A percentile compares a stretch with the other conserved stretches of the same genome.
These are phyloP conservation scores for Caenorhabditis sp. DNA, from an alignment of 2,888 invertebrate species.

Conservation along the genomic window DNA sequence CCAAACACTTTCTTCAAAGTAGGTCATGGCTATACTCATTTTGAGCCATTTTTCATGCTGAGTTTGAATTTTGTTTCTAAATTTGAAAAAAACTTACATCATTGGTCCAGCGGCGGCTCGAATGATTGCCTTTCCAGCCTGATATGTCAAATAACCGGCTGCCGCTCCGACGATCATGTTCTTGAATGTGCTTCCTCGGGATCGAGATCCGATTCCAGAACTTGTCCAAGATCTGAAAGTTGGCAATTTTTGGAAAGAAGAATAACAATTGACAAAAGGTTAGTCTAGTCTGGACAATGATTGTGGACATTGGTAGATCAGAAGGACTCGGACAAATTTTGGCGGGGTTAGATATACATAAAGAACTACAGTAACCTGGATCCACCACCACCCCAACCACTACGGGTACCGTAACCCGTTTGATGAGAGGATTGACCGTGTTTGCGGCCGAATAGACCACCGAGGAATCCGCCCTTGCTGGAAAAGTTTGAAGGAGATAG, in stretches of 20 bases:
- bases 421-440: slow-evolving; percentile 48
- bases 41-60: too few relatives aligned
- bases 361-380: slow-evolving; percentile 43
- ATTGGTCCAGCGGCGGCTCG: slow-evolving; percentile 79
- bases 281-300: neutral
- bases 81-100: slow-evolving; percentile 73
- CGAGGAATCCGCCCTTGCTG: slow-evolving; percentile 62
- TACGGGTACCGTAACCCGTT: slow-evolving; percentile 44
- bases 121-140: slow-evolving; percentile 82
- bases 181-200: slow-evolving; percentile 80
- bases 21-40: too few relatives aligned
- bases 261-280: neutral
- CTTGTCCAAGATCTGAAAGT: slow-evolving; percentile 68
- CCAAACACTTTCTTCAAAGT: too few relatives aligned
- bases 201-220: slow-evolving; percentile 78
- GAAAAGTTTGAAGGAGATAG: slow-evolving; percentile 4
- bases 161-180: slow-evolving; percentile 83
- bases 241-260: neutral
- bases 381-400: slow-evolving; percentile 34
- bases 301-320: neutral
- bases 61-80: neutral
- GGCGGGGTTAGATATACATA: neutral
- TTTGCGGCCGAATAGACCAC: slow-evolving; percentile 62
- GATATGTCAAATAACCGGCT: slow-evolving; percentile 82
- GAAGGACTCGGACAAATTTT: neutral